phyloP scores from a whole-genome alignment of 2,888 invertebrate genomes.

The Cordilura impudica region DNA sequence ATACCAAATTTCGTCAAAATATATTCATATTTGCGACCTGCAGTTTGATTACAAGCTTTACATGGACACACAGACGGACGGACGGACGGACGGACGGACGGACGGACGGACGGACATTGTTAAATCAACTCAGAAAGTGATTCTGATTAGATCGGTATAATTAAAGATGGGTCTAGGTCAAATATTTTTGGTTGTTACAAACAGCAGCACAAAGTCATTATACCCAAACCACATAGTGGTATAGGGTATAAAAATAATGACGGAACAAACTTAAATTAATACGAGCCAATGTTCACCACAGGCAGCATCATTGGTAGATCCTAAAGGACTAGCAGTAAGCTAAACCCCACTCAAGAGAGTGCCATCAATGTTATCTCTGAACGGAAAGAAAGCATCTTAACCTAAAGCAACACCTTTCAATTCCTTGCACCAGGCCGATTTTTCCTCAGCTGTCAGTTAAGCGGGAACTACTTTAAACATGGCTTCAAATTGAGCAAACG shows the following conservation, averaged over 20 bases:
- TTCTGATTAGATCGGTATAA: too few relatives aligned
- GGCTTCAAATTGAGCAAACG: slow-evolving; percentile 84
- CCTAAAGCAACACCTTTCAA: slow-evolving; percentile 90
- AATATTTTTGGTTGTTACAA: too few relatives aligned
- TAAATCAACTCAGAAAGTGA: too few relatives aligned
- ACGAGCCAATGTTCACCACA: slow-evolving; percentile 96
- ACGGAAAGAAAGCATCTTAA: slow-evolving; percentile 99
- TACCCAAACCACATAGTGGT: too few relatives aligned
- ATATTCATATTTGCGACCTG: too few relatives aligned
- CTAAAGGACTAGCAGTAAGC: slow-evolving; percentile 95
- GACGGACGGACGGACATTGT: too few relatives aligned
- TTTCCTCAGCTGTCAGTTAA: slow-evolving; percentile 84
- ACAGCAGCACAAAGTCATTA: too few relatives aligned
- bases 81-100: too few relatives aligned
- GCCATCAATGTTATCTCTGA: slow-evolving; percentile 97
- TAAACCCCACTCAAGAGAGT: slow-evolving; percentile 95
- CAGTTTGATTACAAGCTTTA: too few relatives aligned
- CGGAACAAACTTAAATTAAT: slow-evolving; percentile 96
- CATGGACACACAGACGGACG: too few relatives aligned
- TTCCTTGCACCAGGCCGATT: slow-evolving; percentile 83
- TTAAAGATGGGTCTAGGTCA: too few relatives aligned
- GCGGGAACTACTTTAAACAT: slow-evolving; percentile 83
- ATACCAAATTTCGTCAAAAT: too few relatives aligned
- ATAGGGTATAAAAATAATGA: slow-evolving; percentile 87
- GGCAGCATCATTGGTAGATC: slow-evolving; percentile 96